A percentile compares a stretch with the other conserved stretches of the same genome.
These are phyloP conservation scores for Myotis yumanensis DNA, from an alignment of 2,113 vertebrate genomes.

Conservation along the genomic window DNA sequence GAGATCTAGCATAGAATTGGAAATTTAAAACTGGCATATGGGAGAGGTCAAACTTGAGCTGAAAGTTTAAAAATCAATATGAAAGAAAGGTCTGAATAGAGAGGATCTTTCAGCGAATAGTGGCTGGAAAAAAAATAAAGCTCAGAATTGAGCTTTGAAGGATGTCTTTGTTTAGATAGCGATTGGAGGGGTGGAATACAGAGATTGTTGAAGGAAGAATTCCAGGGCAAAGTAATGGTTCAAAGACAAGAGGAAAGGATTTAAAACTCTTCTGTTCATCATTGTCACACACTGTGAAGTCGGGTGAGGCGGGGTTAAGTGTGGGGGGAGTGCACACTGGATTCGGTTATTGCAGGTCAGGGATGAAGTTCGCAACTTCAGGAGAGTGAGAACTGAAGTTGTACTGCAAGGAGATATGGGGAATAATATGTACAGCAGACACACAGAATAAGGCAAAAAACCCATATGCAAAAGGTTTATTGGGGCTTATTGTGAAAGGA, in stretches of 20 bases:
- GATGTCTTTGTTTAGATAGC: background rate
- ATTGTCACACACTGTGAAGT: background rate
- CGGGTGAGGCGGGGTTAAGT: background rate
- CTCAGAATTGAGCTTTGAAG: background rate
- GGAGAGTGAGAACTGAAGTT: background rate
- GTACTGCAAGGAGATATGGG: fast-evolving
- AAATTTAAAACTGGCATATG: background rate
- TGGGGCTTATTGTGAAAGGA: background rate
- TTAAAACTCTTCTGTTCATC: background rate
- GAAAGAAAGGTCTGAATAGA: background rate
- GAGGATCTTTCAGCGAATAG: background rate
- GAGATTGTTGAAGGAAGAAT: background rate
- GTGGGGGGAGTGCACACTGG: fast-evolving
- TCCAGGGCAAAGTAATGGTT: background rate
- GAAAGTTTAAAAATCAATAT: conserved; percentile 8
- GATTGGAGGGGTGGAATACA: background rate
- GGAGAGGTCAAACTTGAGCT: background rate
- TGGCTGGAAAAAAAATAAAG: fast-evolving
- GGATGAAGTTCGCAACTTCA: background rate
- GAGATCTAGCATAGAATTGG: background rate
- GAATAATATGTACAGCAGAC: background rate
- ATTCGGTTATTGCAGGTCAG: background rate
- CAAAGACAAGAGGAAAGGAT: background rate
- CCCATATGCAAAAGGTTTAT: background rate
- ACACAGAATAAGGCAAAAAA: background rate